phyloP scores from a whole-genome alignment of 35 echinoderm and acorn worm species.

The Stichopus chloronotus region DNA sequence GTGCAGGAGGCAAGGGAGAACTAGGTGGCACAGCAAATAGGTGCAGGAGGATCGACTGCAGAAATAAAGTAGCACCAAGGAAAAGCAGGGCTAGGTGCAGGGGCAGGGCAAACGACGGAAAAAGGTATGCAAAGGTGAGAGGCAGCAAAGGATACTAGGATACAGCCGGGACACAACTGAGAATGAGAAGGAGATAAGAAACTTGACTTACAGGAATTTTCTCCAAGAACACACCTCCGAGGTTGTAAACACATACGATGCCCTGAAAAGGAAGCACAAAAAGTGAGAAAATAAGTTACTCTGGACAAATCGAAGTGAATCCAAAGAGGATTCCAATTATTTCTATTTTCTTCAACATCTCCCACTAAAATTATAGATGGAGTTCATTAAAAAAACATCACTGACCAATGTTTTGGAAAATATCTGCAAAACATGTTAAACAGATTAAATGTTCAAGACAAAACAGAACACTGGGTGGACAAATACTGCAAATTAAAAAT shows the following conservation, averaged over 20 bases:
- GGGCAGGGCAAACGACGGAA: neutral
- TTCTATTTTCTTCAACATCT: neutral
- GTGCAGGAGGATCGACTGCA: neutral
- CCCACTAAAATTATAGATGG: neutral
- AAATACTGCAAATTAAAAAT: too few species aligned
- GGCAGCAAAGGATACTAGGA: neutral
- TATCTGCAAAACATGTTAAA: neutral
- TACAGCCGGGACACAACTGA: neutral
- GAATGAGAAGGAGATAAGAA: neutral
- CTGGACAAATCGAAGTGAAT: too few species aligned
- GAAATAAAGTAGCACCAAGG: neutral
- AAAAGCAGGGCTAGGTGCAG: neutral
- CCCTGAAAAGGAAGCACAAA: neutral
- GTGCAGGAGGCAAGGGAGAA: too few species aligned
- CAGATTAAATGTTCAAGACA: too few species aligned
- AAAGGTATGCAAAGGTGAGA: neutral
- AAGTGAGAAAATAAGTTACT: neutral
- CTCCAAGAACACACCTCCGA: neutral
- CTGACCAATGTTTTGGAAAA: neutral
- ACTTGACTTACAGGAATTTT: constrained; percentile 14
- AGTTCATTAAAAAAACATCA: neutral
- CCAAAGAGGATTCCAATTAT: too few species aligned
- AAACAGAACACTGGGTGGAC: too few species aligned
- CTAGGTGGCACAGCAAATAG: too few species aligned
- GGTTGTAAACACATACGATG: constrained; percentile 13